Evolutionary conservation across 2,888 invertebrate species (phyloP), one percentile per base, ranked within the genome.

Genomic region (Slavum lentiscoides): DNA sequence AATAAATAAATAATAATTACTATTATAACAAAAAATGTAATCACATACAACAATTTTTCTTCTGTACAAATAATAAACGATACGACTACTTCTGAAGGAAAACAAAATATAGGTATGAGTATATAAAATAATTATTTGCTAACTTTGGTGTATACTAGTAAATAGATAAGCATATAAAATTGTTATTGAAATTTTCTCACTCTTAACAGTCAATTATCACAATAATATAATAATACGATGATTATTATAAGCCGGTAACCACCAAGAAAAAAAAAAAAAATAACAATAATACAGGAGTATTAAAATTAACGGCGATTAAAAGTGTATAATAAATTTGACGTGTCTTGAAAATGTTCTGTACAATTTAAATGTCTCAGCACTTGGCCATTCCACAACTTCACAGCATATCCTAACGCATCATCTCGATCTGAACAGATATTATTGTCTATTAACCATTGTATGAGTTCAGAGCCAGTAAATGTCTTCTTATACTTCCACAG

Each of bases 271-370:
- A 30, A 69, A 23, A 30, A 19, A 30, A 30, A 30, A 30, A 2
- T 30, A 30, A 30, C 4, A 30, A 55, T 30, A 55, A 55, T 55
- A 30, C 7, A 69, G 19, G 4, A 5, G 23, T 23, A 58, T 66
- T 67, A 49, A 43, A 17, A 68, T 81, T 81, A 81, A 49, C 75
- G 72, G 15, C 74, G 81, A 70, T 75, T 85, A 83, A 96, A 96
- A 23, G 90, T 92, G 85, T 96, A 97, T 21, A 96, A 89, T 83
- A 94, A 89, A 85, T 91, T 91, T 13, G 86, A 84, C 83, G 92
- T 90, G 87, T 97, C 94, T 84, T 92, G 91, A 87, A 97, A 97
- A 87, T 96, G 94, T 86, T 95, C 93, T 7, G 92, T 91, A 84
- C 92, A 90, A 85, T 92, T 92, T 69, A 96, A 90, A 86, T 97